Evolutionary conservation across 2,113 vertebrate species (phyloP), one percentile per base, ranked within the genome.

Genomic region (Prochilodus magdalenae): DNA sequence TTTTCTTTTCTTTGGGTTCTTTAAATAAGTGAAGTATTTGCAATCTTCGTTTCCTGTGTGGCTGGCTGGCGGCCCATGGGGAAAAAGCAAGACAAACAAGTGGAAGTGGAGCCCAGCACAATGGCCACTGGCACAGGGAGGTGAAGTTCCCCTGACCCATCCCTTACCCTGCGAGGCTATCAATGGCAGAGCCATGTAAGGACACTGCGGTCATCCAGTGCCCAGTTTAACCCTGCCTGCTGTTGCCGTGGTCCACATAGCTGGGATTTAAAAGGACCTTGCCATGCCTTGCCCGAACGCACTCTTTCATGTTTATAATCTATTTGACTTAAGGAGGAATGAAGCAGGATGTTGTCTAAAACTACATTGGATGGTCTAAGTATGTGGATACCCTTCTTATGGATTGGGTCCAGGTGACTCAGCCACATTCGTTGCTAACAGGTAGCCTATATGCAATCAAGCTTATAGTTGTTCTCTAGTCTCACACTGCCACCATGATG

Each of bases 21-120:
- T 79, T 79, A 83, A 83, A 74, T 79, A 79, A 79, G 70, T 65
- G 69, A 49, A 29, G 76, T 73, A 74, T 83, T 83, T 73, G 55
- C 67, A 75, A 44, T 88, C 76, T 66, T 67, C 84, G 87, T 87
- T 93, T 93, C 92, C 91, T 92, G 88, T 87, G 78, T 84, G 81
- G 86, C 89, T 89, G 89, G 77, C 88, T 83, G 59, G 85, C 83
- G 85, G 88, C 84, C 82, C 84, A 80, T 65, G 82, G 81, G 83
- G 89, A 86, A 82, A 85, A 88, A 79, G 88, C 83, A 74, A 82
- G 79, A 89, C 88, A 89, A 89, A 87, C 83, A 77, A 79, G 85
- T 90, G 85, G 81, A 91, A 89, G 77, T 91, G 90, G 89, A 92
- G 91, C 86, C 90, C 80, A 14, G 53, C 89, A 91, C 89, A 91